Percentiles rank a stretch among this genome's conserved stretches.
Conservation (phyloP, 92 coral and sea anemone species). For the Nematostella vectensis region DNA sequence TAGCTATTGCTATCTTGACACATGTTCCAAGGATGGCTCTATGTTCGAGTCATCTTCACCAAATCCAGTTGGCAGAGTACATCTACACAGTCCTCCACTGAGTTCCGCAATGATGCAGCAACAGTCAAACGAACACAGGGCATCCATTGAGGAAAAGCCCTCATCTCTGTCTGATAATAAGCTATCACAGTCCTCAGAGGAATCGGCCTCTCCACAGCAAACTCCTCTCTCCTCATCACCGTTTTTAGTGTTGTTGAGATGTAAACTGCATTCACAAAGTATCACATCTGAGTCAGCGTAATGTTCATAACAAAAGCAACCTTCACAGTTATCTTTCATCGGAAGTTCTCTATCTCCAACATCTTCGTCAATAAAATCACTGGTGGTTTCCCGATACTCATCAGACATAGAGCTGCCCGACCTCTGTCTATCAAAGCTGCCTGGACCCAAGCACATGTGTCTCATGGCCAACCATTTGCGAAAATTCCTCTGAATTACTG, state of each 20-base stretch:
- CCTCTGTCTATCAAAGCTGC: constrained; percentile 20
- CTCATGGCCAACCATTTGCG: constrained; percentile 53
- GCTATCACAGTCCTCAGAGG: not conserved
- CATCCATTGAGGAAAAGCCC: constrained; percentile 3
- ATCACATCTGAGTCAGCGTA: no score
- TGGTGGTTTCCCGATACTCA: constrained; percentile 18
- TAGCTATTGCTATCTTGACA: no score
- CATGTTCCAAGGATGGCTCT: no score
- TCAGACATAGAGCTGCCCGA: constrained; percentile 30
- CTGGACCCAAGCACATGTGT: constrained; percentile 21
- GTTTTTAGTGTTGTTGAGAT: not conserved
- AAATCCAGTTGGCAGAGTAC: not conserved
- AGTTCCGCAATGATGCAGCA: not conserved
- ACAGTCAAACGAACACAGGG: not conserved
- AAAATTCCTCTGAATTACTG: constrained; percentile 68
- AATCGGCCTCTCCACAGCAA: not conserved
- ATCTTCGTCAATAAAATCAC: not conserved
- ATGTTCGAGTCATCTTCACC: no score
- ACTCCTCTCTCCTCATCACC: not conserved
- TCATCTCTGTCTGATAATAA: not conserved
- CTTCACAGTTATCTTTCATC: not conserved
- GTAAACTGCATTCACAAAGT: no score
- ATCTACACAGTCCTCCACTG: not conserved
- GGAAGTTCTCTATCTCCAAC: not conserved
- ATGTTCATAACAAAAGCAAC: no score